phyloP scores from a whole-genome alignment of 2,113 vertebrate species.

The Cephalophus harveyi region DNA sequence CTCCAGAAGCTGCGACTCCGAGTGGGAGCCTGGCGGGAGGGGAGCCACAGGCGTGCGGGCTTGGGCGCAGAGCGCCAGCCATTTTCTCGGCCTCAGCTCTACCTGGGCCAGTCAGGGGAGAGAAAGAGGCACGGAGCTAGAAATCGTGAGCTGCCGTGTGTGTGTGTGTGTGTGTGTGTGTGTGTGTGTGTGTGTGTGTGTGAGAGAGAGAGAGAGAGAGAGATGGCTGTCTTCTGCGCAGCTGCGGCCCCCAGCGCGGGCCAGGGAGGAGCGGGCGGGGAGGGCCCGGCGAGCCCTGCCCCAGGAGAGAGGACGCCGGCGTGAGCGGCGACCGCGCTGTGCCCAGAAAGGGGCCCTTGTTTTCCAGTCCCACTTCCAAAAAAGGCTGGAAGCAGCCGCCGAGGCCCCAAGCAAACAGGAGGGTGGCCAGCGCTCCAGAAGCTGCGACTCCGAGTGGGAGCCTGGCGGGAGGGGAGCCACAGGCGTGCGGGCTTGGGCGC shows the following conservation, averaged over 20 bases:
- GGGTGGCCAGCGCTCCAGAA: neutral
- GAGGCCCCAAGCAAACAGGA: neutral
- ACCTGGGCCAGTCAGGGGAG: neutral
- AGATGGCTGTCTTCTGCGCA: neutral
- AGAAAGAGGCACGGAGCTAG: neutral
- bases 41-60: neutral
- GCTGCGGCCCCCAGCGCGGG: neutral
- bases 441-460: neutral
- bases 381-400: neutral
- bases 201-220: too few relatives aligned
- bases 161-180: neutral
- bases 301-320: neutral
- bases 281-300: too few relatives aligned
- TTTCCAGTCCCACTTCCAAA: neutral
- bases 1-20: neutral
- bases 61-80: neutral
- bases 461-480: neutral
- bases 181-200: too few relatives aligned
- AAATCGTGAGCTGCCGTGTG: neutral
- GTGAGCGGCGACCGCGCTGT: neutral
- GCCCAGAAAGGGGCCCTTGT: neutral
- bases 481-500: too few relatives aligned
- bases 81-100: neutral
- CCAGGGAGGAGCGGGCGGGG: neutral
- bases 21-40: neutral